Conservation (phyloP, 30 jellyfish, hydroid and myxozoan species). For the Hydra vulgaris region DNA sequence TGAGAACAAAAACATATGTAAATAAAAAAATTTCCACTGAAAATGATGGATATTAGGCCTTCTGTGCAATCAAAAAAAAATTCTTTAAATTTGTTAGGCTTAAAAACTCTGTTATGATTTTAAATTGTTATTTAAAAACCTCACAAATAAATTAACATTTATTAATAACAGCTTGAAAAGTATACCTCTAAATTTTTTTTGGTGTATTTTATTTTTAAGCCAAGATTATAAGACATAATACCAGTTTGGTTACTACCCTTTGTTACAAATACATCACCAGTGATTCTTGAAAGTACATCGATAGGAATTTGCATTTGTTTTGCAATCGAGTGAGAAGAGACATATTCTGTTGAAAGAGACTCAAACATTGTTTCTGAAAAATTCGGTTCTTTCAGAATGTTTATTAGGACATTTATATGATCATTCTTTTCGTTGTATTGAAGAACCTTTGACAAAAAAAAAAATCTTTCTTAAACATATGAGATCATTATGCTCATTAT, state of each 20-base stretch:
- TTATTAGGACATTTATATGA: constrained; percentile 52
- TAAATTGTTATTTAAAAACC: background rate
- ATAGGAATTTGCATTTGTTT: constrained; percentile 51
- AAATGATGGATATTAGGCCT: no score
- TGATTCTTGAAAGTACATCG: constrained; percentile 31
- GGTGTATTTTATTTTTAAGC: constrained; percentile 66
- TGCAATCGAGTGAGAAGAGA: constrained; percentile 37
- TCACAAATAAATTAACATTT: no score
- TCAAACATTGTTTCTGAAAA: constrained; percentile 31
- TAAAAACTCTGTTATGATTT: no score
- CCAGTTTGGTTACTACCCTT: constrained; percentile 8
- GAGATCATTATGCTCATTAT: no score
- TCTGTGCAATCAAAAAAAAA: no score
- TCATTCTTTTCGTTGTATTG: constrained; percentile 42
- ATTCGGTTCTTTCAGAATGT: constrained; percentile 65
- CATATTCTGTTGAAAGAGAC: constrained; percentile 31
- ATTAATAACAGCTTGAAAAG: background rate
- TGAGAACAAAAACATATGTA: background rate
- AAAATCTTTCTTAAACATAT: background rate
- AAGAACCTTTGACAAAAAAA: constrained; percentile 31
- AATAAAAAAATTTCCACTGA: background rate
- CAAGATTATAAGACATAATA: constrained; percentile 33
- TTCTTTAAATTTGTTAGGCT: no score
- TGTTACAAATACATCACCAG: constrained; percentile 51
- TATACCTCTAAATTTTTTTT: constrained; percentile 85